Evolutionary conservation across 2,797 vertebrate species (phyloP), one percentile per base, ranked within the genome.

Genomic region (Decapterus maruadsi): DNA sequence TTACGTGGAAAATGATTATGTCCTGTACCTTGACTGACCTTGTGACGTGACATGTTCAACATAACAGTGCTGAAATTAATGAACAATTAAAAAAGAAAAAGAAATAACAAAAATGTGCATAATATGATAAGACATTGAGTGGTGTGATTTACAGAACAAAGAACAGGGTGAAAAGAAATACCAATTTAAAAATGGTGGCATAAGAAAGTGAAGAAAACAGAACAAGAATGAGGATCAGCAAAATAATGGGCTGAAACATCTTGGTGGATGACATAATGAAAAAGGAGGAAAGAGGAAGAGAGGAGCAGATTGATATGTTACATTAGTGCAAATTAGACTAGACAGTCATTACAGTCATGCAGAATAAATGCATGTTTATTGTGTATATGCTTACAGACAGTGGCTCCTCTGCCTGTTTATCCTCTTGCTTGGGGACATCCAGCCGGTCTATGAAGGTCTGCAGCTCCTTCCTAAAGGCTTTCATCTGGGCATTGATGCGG

Each of bases 181-280:
- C 98, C 94, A 99, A 94, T 94, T 99, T 99, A 95, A 99, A 99
- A 95, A 99, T 98, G 89, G 98, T 99, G 92, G 97, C 96, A 90
- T 99, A 99, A 79, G 98, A 99, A 91, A 99, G 97, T 73, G 98
- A 99, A 81, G 98, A 99, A 94, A 99, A 99, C 94, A 99, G 96
- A 95, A 99, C 98, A 87, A 99, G 97, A 90, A 99, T 99, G 95
- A 99, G 98, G 93, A 99, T 99, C 93, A 99, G 96, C 94, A 99
- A 96, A 97, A 99, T 99, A 94, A 99, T 99, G 92, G 98, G 98
- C 95, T 99, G 98, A 95, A 99, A 99, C 98, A 99, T 99, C 98
- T 99, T 93, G 93, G 94, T 92, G 95, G 87, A 62, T 63, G 68
- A 59, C 19, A 12, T 68, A 70, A 77, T 48, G 46, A 60, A 76